Conservation (phyloP, 2,113 vertebrate genomes). For the Regulus satrapa region DNA sequence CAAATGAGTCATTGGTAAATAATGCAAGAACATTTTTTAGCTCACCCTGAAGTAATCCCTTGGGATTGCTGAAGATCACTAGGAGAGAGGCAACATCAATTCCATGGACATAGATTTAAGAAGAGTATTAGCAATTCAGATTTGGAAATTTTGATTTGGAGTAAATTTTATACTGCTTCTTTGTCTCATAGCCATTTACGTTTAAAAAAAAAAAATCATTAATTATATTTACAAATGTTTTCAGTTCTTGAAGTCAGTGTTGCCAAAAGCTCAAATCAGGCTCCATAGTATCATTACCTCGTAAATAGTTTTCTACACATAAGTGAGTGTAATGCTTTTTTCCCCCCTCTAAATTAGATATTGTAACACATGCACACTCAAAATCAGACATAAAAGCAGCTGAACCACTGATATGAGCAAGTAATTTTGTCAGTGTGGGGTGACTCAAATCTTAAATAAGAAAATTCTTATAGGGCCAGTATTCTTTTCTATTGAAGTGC, state of each 20-base stretch:
- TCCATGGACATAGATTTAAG: neutral
- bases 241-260: neutral
- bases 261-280: neutral
- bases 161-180: neutral
- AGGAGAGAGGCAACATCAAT: neutral
- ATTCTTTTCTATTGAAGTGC: neutral
- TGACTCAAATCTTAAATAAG: neutral
- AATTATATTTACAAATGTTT: neutral
- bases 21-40: neutral
- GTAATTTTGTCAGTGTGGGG: neutral
- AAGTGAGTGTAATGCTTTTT: neutral
- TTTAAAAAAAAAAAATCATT: neutral
- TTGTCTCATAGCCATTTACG: neutral
- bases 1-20: slow-evolving; percentile 42
- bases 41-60: neutral
- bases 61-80: neutral
- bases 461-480: neutral
- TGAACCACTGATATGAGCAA: neutral
- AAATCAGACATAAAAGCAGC: neutral
- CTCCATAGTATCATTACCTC: neutral
- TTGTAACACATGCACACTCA: neutral
- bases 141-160: neutral
- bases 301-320: neutral
- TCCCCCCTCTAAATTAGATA: neutral
- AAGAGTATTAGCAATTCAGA: neutral